phyloP scores from a whole-genome alignment of 1,140 invertebrate species.

The Heliconius nattereri region DNA sequence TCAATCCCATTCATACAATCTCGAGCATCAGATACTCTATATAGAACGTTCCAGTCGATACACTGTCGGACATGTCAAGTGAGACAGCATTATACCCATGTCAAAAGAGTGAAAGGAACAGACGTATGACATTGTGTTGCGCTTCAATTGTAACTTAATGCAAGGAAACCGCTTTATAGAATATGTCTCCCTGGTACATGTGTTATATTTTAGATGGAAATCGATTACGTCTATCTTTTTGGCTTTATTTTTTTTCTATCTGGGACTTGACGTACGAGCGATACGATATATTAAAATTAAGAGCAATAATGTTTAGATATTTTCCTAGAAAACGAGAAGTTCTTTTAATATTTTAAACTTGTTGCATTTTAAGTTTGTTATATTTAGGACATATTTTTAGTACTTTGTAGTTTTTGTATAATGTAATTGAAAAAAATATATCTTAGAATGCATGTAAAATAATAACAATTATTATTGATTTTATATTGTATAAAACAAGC shows the following conservation, averaged over 20 bases:
- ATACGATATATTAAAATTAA: too few relatives aligned
- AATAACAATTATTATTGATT: too few relatives aligned
- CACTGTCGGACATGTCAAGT: constrained; percentile 63
- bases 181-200: constrained; percentile 44
- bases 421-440: too few relatives aligned
- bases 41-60: constrained; percentile 51
- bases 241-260: background rate
- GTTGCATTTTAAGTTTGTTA: too few relatives aligned
- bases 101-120: constrained; percentile 62
- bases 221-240: background rate
- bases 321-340: background rate
- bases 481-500: too few relatives aligned
- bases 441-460: too few relatives aligned
- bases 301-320: background rate
- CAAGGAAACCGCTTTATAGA: constrained; percentile 60
- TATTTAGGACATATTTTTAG: too few relatives aligned
- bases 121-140: constrained; percentile 68
- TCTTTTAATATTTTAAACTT: background rate
- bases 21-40: constrained; percentile 30
- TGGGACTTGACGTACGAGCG: too few relatives aligned
- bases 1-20: constrained; percentile 32
- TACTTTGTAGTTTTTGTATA: too few relatives aligned
- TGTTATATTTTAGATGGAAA: constrained; percentile 17
- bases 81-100: constrained; percentile 65
- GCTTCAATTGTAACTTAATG: constrained; percentile 68